Conservation (phyloP, 2,113 vertebrate species). For the Nothoprocta pentlandii region DNA sequence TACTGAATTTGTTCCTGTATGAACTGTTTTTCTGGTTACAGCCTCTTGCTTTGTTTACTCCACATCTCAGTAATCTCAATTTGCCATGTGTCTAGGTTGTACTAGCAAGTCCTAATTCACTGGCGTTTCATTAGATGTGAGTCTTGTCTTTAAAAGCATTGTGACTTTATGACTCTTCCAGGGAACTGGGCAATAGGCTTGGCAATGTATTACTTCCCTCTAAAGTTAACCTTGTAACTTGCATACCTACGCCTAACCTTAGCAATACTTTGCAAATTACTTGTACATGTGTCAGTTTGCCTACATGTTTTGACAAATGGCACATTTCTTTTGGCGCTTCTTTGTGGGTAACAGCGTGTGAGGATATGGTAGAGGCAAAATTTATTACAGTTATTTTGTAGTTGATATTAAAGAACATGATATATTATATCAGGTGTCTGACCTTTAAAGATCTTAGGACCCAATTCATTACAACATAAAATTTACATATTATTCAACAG, state of each 20-base stretch:
- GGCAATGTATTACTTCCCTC: constrained; percentile 16
- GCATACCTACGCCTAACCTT: constrained; percentile 74
- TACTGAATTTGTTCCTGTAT: not conserved
- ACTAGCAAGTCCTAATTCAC: constrained; percentile 19
- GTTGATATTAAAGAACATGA: constrained; percentile 88
- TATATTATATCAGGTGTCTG: constrained; percentile 87
- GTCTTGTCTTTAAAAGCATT: constrained; percentile 7
- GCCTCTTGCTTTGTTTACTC: constrained; percentile 5
- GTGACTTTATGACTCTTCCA: constrained; percentile 26
- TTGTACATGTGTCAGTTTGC: constrained; percentile 78
- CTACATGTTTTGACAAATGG: constrained; percentile 85
- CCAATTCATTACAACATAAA: constrained; percentile 89
- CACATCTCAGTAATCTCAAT: not conserved
- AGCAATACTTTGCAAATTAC: constrained; percentile 79
- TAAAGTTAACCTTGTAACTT: constrained; percentile 66
- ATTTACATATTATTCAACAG: constrained; percentile 87
- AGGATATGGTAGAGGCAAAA: constrained; percentile 82
- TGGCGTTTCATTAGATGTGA: constrained; percentile 7
- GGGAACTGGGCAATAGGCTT: constrained; percentile 36
- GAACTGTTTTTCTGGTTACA: not conserved
- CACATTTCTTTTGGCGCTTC: constrained; percentile 84
- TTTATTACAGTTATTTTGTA: constrained; percentile 88
- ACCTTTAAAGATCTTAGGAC: constrained; percentile 88
- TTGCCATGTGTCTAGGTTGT: not conserved
- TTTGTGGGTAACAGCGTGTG: constrained; percentile 86